Percentiles rank a stretch among this genome's conserved stretches.
phyloP scores from a whole-genome alignment of 2,113 vertebrate genomes.

The Podarcis cretensis region DNA sequence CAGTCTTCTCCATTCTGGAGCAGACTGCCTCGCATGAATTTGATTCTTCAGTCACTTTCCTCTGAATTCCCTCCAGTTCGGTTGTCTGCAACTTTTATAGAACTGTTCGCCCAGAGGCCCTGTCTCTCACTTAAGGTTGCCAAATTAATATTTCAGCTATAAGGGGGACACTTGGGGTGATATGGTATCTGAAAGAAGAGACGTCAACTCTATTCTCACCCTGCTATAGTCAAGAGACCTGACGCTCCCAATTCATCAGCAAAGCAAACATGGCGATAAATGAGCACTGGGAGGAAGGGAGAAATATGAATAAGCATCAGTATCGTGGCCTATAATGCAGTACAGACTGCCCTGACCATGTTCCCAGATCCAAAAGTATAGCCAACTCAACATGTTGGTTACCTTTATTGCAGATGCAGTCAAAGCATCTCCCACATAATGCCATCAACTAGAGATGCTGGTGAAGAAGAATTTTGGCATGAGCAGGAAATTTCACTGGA shows the following conservation, averaged over 20 bases:
- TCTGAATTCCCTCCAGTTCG: conserved; percentile 26
- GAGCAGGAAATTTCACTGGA: neutral
- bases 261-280: neutral
- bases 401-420: neutral
- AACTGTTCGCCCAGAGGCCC: conserved; percentile 26
- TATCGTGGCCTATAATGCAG: neutral
- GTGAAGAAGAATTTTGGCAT: neutral
- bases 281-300: neutral
- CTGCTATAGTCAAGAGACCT: neutral
- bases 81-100: conserved; percentile 43
- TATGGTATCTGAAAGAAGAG: neutral
- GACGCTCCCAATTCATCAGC: neutral
- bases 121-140: conserved; percentile 9
- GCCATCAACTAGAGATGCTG: too few relatives aligned
- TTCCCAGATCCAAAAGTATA: neutral
- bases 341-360: neutral
- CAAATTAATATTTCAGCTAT: neutral
- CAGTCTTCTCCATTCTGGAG: conserved; percentile 34
- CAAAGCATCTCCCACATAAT: neutral
- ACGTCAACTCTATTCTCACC: neutral
- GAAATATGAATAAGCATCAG: neutral
- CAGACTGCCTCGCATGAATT: conserved; percentile 18
- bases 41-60: conserved; percentile 37
- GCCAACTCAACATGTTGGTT: neutral
- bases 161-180: neutral